Evolutionary conservation across 1,140 invertebrate species (phyloP).

Genomic region (Oedothorax gibbosus): DNA sequence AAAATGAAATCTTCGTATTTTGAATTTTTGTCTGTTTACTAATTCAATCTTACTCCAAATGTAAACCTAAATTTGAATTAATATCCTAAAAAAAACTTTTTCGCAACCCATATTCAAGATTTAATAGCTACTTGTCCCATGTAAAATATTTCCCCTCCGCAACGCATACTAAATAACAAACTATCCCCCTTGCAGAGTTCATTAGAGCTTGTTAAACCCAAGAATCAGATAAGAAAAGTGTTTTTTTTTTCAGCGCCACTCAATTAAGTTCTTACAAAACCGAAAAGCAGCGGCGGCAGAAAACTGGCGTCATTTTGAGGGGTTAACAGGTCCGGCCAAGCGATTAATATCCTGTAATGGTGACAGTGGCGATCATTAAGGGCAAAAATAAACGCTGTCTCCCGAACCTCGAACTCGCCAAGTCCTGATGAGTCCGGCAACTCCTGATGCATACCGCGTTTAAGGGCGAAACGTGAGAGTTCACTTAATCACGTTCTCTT

Average conservation of each 20-base stretch:
- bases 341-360: slow-evolving; percentile 38
- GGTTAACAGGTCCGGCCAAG: slow-evolving; percentile 24
- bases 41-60: too few species aligned
- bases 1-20: too few species aligned
- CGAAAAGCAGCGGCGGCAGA: slow-evolving; percentile 5
- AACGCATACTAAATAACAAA: slow-evolving; percentile 9
- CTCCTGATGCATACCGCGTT: slow-evolving; percentile 16
- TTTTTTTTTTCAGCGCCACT: slow-evolving; percentile 27
- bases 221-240: slow-evolving; percentile 26
- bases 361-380: slow-evolving; percentile 28
- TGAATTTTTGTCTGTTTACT: too few species aligned
- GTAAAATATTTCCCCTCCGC: slow-evolving; percentile 9
- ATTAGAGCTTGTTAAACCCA: slow-evolving; percentile 30
- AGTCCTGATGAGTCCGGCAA: too few species aligned
- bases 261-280: slow-evolving; percentile 28
- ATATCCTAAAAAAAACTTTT: too few species aligned
- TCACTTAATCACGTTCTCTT: slow-evolving; percentile 40
- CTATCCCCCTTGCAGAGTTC: neutral
- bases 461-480: slow-evolving; percentile 36
- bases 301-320: slow-evolving; percentile 14
- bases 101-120: neutral
- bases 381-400: slow-evolving; percentile 23
- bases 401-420: slow-evolving; percentile 10
- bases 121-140: neutral
- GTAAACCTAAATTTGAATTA: too few species aligned